Base-by-base conservation (phyloP, 53 echinoderm and acorn worm species). In the Zoroaster sp. region DNA sequence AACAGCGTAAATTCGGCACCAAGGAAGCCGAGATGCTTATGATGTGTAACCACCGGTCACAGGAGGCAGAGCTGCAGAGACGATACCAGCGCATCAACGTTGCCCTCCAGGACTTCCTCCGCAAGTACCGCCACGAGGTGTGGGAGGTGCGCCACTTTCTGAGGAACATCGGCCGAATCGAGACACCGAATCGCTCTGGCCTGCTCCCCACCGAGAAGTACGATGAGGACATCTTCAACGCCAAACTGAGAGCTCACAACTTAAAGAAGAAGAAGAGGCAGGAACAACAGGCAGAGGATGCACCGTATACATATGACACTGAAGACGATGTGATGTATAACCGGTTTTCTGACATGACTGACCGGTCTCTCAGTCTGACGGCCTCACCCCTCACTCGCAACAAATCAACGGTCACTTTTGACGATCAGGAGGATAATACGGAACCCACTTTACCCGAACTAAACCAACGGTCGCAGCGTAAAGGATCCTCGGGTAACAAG, bases 51-150 rank as follows among this genome's bases (percentile, higher is more conserved):
- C 55, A 30, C 43, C 76, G 88, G 8, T 77, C 88, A n/a, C 76
- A 88, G 34, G 88, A 76, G 18, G 88, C 88, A 17, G 77, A 88
- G 46, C 77, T 88, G 46, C 77, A 77, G 35, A 42, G 77, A 53
- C 76, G 76, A 42, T 23, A 66, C 45, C 77, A 88, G 77, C 88
- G 67, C 35, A 66, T 88, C 6, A 49, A 88, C 72, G 68, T 77
- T 7, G 76, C 88, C 49, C 65, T 66, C 68, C 71, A 68, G 44
- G 68, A 65, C 68, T 88, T 68, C 69, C 77, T 77, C 15, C 76
- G 88, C 44, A 88, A 77, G 68, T 77, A 88, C 46, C 76, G 88
- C 4, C 59, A 46, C 21, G 88, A 88, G 68, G 77, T 88, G 68
- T 46, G 54, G 66, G 88, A 88, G 77, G 66, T 88, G 5, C 65